A percentile compares a stretch with the other conserved stretches of the same genome.
Conservation (phyloP, 2,888 invertebrate genomes). For the Adineta ricciae region DNA sequence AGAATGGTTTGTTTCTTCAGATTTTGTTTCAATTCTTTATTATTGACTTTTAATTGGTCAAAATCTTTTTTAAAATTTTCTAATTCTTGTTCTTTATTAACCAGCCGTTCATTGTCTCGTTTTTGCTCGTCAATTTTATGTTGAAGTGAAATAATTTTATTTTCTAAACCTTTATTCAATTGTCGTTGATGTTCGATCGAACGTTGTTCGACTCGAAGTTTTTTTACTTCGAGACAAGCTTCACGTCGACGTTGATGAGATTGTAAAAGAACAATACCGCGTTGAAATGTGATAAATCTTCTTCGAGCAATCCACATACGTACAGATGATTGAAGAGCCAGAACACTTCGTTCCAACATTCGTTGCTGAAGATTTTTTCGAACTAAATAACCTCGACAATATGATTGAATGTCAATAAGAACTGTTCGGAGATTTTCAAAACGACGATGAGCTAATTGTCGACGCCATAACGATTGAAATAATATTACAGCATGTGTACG, state of each 20-base stretch:
- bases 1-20: background rate
- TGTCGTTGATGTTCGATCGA: constrained; percentile 87
- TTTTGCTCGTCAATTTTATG: constrained; percentile 56
- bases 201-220: constrained; percentile 78
- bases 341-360: constrained; percentile 46
- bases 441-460: background rate
- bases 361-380: constrained; percentile 57
- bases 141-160: constrained; percentile 91
- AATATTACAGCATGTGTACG: constrained; percentile 13
- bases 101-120: constrained; percentile 5
- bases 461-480: constrained; percentile 28
- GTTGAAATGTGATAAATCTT: constrained; percentile 41
- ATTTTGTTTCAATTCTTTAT: constrained; percentile 3
- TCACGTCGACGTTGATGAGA: constrained; percentile 55
- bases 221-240: constrained; percentile 70
- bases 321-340: constrained; percentile 68
- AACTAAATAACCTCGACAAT: constrained; percentile 42
- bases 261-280: constrained; percentile 66
- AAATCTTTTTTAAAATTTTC: constrained; percentile 14
- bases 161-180: constrained; percentile 84
- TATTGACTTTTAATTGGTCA: background rate
- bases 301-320: constrained; percentile 69
- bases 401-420: constrained; percentile 40
- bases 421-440: background rate
- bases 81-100: background rate